Conservation (phyloP, 1,140 invertebrate genomes). For the Anoplophora glabripennis region DNA sequence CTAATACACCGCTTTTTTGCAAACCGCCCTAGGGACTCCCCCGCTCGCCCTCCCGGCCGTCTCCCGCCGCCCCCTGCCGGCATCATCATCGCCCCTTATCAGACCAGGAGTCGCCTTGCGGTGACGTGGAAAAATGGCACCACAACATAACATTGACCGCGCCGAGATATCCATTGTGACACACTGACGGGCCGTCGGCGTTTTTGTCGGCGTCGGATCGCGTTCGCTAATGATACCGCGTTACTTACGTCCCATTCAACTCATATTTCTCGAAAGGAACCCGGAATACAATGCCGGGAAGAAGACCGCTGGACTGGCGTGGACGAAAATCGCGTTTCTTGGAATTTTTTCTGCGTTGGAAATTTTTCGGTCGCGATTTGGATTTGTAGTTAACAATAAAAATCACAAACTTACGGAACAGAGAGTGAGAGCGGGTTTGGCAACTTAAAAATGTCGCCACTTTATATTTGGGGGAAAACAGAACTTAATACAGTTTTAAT, state of each 20-base stretch:
- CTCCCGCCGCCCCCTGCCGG: conserved; percentile 1
- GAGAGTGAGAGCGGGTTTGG: no score
- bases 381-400: no score
- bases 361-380: no score
- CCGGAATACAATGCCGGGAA: no score
- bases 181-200: conserved; percentile 30
- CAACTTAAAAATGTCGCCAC: no score
- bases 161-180: conserved; percentile 46
- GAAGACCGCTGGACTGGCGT: no score
- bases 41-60: conserved; percentile 9
- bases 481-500: no score
- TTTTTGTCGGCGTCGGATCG: conserved; percentile 20
- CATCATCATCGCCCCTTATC: conserved; percentile 39
- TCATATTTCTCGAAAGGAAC: conserved; percentile 12
- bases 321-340: no score
- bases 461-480: no score
- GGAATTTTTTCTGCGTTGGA: no score
- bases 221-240: conserved; percentile 17
- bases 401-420: no score
- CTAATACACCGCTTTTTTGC: no score
- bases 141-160: conserved; percentile 48
- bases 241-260: conserved; percentile 16
- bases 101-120: conserved; percentile 46
- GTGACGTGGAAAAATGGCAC: conserved; percentile 48
- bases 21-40: not conserved